These are phyloP conservation scores for Meandrusa payeni DNA, from an alignment of 2,888 invertebrate genomes.

Conservation along the genomic window DNA sequence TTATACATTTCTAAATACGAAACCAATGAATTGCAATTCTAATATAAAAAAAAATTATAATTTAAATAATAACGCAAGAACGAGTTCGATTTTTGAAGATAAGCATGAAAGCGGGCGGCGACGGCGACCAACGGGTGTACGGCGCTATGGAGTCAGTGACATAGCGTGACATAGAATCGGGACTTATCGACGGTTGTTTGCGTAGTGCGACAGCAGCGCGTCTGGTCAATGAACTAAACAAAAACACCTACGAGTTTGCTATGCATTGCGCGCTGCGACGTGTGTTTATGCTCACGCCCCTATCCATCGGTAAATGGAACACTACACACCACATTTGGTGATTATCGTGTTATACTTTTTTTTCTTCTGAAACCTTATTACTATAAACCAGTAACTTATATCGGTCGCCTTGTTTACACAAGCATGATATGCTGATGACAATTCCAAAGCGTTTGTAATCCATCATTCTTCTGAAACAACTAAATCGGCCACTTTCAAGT, in stretches of 20 bases:
- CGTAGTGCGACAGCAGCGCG: slow-evolving; percentile 57
- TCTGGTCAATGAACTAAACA: slow-evolving; percentile 79
- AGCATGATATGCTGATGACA: no score
- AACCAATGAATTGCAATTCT: no score
- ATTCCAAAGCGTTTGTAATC: no score
- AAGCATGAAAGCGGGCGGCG: slow-evolving; percentile 24
- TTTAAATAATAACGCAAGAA: slow-evolving; percentile 1
- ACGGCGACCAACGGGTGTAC: slow-evolving; percentile 28
- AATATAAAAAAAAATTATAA: no score
- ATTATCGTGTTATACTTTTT: no score
- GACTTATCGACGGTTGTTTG: slow-evolving; percentile 77
- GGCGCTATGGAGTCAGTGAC: slow-evolving; percentile 57
- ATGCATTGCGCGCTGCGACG: slow-evolving; percentile 34
- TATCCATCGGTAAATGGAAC: slow-evolving; percentile 23
- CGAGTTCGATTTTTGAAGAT: slow-evolving; percentile 17
- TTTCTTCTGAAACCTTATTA: no score
- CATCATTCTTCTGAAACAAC: no score
- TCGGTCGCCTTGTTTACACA: no score
- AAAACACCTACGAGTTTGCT: slow-evolving; percentile 66
- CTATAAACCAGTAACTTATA: no score
- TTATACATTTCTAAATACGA: no score
- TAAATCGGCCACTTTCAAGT: no score
- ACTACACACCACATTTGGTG: slow-evolving; percentile 8
- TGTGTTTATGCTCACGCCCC: slow-evolving; percentile 31
- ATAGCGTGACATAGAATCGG: slow-evolving; percentile 69